phyloP scores from a whole-genome alignment of 2,888 invertebrate genomes.

The Brachypterus glaber region DNA sequence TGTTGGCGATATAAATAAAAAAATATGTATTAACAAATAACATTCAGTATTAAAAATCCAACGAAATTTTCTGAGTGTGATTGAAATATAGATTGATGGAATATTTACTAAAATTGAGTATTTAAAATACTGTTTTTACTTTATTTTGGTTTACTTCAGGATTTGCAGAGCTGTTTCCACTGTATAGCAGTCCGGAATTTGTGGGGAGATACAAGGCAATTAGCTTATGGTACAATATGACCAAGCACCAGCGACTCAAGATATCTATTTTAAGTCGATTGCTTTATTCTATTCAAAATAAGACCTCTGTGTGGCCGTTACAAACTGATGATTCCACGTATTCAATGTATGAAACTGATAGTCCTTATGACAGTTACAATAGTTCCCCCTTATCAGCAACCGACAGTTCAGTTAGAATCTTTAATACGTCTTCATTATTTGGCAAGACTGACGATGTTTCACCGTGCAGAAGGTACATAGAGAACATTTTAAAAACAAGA shows the following conservation, averaged over 20 bases:
- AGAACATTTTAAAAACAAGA: slow-evolving; percentile 77
- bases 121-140: too few species aligned
- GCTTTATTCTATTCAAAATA: slow-evolving; percentile 40
- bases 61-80: too few species aligned
- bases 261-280: slow-evolving; percentile 64
- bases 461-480: slow-evolving; percentile 65
- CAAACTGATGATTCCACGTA: slow-evolving; percentile 23
- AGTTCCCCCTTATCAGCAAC: slow-evolving; percentile 34
- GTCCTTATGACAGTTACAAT: slow-evolving; percentile 43
- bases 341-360: slow-evolving; percentile 26
- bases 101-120: too few species aligned
- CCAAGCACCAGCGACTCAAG: slow-evolving; percentile 72
- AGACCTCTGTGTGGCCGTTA: slow-evolving; percentile 30
- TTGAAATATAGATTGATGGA: too few species aligned
- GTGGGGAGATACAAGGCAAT: slow-evolving; percentile 65
- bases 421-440: slow-evolving; percentile 40
- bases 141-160: too few species aligned
- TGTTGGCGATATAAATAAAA: too few species aligned
- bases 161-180: slow-evolving; percentile 64
- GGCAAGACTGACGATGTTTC: slow-evolving; percentile 4
- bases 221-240: slow-evolving; percentile 88
- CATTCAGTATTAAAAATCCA: too few species aligned
- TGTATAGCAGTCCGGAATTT: slow-evolving; percentile 56
- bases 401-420: slow-evolving; percentile 18
- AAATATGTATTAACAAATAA: too few species aligned